Evolutionary conservation across 2,888 invertebrate genomes (phyloP).

Genomic region (Cheilosia variabilis): DNA sequence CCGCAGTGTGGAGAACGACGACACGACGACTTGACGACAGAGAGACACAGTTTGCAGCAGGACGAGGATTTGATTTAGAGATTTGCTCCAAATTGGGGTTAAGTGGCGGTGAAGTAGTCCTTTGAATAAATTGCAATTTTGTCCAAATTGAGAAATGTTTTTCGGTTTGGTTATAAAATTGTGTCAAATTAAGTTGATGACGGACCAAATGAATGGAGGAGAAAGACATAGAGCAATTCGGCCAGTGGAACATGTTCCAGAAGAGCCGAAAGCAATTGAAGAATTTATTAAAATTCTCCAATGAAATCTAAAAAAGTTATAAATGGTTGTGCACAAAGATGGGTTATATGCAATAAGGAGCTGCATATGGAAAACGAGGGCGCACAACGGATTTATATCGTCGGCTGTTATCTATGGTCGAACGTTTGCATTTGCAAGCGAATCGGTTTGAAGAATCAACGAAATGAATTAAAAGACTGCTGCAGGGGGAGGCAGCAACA

Average conservation of each 20-base stretch:
- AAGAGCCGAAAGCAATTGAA: slow-evolving; percentile 36
- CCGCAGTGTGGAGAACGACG: slow-evolving; percentile 35
- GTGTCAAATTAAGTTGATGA: slow-evolving; percentile 69
- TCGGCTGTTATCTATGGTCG: too few species aligned
- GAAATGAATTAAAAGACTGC: too few species aligned
- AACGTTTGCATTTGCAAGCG: too few species aligned
- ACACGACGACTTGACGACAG: slow-evolving; percentile 25
- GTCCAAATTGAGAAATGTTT: slow-evolving; percentile 68
- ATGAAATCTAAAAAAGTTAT: background rate
- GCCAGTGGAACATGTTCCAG: slow-evolving; percentile 54
- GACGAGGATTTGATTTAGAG: slow-evolving; percentile 71
- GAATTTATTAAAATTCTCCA: background rate
- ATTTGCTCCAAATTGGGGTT: slow-evolving; percentile 70
- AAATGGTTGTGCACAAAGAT: background rate
- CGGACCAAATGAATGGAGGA: slow-evolving; percentile 22
- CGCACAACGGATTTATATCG: too few species aligned
- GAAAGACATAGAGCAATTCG: background rate
- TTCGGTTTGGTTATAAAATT: slow-evolving; percentile 37
- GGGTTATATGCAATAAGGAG: background rate
- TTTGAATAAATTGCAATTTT: slow-evolving; percentile 73
- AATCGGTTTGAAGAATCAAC: too few species aligned
- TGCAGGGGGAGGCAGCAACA: too few species aligned
- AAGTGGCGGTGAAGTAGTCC: slow-evolving; percentile 72
- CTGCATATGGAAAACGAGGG: background rate
- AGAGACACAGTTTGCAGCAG: slow-evolving; percentile 34